Evolutionary conservation across 2,888 invertebrate species (phyloP), one percentile per base, ranked within the genome.

Genomic region (Cerastoderma edule): DNA sequence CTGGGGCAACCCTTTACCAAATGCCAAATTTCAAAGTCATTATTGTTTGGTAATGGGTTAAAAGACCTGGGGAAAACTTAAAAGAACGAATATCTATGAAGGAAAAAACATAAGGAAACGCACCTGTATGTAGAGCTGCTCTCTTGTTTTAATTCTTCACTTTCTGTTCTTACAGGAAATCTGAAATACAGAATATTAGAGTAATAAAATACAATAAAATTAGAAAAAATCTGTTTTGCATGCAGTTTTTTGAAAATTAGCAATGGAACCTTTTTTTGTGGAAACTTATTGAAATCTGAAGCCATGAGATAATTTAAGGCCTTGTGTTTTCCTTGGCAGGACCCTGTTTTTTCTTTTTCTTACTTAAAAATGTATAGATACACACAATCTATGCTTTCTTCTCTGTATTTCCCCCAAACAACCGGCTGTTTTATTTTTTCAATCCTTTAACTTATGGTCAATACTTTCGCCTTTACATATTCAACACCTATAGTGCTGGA

Each of bases 101-200:
- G 16, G 6, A 48, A 19, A 50, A 50, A 50, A 6, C n/a, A 5
- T 13, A 5, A 6, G 16, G 5, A 2, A 1, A 39, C 64, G 2
- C 28, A 72, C 72, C 72, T 72, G 35, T 66, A 72, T 0, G 67
- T 72, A n/a, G 72, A 72, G 28, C 67, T 72, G 22, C 53, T 28
- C 28, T 72, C 72, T 67, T 66, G 65, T 48, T 72, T 72, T 13
- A 60, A 60, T 60, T 72, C 71, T 39, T 71, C 72, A 64, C 50
- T 44, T 65, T 32, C 53, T 24, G 24, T 33, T 53, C 13, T 44
- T 57, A 22, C 48, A 22, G 22, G 46, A 60, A 57, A 60, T 30
- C 72, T 60, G 32, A 28, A 57, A 32, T 13, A 2, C 16, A 32
- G 57, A 1, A 13, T 22, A 19, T 32, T 50, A 6, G 10, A 53